Evolutionary conservation across 1,140 invertebrate genomes (phyloP).

Genomic region (Drosophila subobscura): DNA sequence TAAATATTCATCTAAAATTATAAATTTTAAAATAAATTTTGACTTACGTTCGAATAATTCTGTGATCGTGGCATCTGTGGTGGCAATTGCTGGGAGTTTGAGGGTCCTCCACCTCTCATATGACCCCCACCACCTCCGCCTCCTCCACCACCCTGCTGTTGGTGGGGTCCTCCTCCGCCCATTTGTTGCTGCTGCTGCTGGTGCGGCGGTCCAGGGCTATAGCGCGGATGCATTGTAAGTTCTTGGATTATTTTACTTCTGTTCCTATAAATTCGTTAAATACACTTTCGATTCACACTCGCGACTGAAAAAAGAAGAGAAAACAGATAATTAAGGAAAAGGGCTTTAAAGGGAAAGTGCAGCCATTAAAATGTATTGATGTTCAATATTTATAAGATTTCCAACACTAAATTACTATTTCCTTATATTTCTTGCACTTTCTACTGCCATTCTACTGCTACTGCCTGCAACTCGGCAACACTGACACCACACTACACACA

Average conservation of each 20-base stretch:
- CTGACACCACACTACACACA: constrained; percentile 10
- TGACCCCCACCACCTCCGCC: constrained; percentile 31
- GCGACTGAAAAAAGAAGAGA: constrained; percentile 13
- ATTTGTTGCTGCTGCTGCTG: constrained; percentile 23
- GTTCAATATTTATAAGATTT: too few relatives aligned
- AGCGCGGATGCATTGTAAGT: constrained; percentile 64
- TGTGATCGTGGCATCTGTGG: constrained; percentile 62
- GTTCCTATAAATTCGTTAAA: neutral
- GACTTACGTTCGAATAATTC: constrained; percentile 69
- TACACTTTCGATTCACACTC: constrained; percentile 11
- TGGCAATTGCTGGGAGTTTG: constrained; percentile 62
- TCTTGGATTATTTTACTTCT: constrained; percentile 1
- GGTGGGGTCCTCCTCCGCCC: constrained; percentile 11
- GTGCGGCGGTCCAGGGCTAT: constrained; percentile 61
- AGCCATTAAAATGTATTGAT: too few relatives aligned
- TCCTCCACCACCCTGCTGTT: constrained; percentile 4
- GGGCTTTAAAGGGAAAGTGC: too few relatives aligned
- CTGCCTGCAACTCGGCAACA: constrained; percentile 28
- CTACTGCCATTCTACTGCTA: neutral
- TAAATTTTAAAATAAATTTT: constrained; percentile 21
- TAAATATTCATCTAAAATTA: constrained; percentile 29
- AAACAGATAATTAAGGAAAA: too few relatives aligned
- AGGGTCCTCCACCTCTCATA: constrained; percentile 41
- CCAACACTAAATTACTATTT: too few relatives aligned
- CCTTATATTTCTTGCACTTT: neutral